Percentiles rank a stretch among this genome's conserved stretches.
Conservation (phyloP, 2,888 invertebrate species). For the Euzetes globulus region DNA sequence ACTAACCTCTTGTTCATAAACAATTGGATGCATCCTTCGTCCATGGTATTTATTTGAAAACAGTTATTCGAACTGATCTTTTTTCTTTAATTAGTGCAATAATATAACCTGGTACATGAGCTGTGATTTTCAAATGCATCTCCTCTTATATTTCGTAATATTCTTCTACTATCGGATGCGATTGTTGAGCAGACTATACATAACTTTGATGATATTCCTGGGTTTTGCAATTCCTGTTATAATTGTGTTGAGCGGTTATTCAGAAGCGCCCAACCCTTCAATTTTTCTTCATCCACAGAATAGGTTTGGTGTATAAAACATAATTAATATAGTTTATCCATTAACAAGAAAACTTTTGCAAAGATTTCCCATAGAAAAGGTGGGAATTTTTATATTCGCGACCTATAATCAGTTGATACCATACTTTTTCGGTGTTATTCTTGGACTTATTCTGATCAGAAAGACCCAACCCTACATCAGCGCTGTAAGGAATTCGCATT, state of each 20-base stretch:
- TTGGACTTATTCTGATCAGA: constrained; percentile 18
- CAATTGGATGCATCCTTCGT: constrained; percentile 21
- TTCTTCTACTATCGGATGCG: constrained; percentile 25
- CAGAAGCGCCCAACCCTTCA: constrained; percentile 31
- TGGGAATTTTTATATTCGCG: constrained; percentile 32
- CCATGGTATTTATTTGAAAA: not conserved
- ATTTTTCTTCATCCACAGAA: constrained; percentile 32
- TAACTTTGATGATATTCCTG: constrained; percentile 10
- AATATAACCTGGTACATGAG: constrained; percentile 33
- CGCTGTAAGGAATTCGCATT: too few species aligned
- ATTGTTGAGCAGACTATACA: constrained; percentile 20
- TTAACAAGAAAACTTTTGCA: not conserved
- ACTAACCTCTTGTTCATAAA: constrained; percentile 26
- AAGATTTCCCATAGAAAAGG: constrained; percentile 31
- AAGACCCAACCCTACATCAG: constrained; percentile 1
- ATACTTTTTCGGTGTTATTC: constrained; percentile 31
- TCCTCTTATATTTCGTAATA: constrained; percentile 30
- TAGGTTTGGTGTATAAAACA: not conserved
- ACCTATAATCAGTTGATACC: constrained; percentile 35
- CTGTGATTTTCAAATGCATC: constrained; percentile 32
- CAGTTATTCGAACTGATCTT: not conserved
- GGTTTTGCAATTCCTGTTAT: constrained; percentile 25
- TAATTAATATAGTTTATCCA: not conserved
- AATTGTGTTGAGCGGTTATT: constrained; percentile 16
- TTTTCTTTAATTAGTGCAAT: constrained; percentile 24